Base-by-base conservation (phyloP, 2,797 vertebrate genomes). In the Xenentodon cancila region DNA sequence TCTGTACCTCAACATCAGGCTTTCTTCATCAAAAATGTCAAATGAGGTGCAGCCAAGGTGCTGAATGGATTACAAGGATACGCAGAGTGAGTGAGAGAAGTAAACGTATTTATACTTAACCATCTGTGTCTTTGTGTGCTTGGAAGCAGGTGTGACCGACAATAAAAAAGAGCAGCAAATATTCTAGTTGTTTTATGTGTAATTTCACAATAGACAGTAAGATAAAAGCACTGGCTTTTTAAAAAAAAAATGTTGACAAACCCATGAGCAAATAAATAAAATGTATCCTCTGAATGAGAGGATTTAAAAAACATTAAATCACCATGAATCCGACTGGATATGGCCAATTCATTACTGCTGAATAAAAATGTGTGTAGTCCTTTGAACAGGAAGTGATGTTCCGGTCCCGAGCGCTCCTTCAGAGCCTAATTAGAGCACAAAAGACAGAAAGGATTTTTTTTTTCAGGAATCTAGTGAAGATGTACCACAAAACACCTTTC, bases 391-490 rank as follows among this genome's bases (percentile, higher is more conserved):
- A 81, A 78, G 74, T 43, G 63, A 81, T 81, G 75, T 68, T 64
- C 43, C 73, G 61, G 81, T 84, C 73, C 71, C 69, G 44, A 61
- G 34, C 16, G 13, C 48, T 48, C 55, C 60, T 71, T 69, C 22
- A 75, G 64, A 81, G 80, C 71, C 79, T 87, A 88, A 91, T 92
- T 91, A 90, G 71, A 74, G 73, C 79, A 71, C 68, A 49, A 67
- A 80, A 82, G 73, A 60, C 70, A 16, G 4, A 40, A 15, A 2
- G 37, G 3, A 82, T 55, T 61, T 59, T 69, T 68, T 82, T 69
- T 51, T 73, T 63, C 74, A 81, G 68, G 78, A 81, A 75, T 52
- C 73, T 71, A 68, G 65, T 55, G 65, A 73, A 47, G 76, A 71
- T 77, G 64, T 59, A 71, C 52, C 56, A 74, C 52, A 55, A 68